Evolutionary conservation across 2,888 invertebrate genomes (phyloP).

Genomic region (Apamea crenata): DNA sequence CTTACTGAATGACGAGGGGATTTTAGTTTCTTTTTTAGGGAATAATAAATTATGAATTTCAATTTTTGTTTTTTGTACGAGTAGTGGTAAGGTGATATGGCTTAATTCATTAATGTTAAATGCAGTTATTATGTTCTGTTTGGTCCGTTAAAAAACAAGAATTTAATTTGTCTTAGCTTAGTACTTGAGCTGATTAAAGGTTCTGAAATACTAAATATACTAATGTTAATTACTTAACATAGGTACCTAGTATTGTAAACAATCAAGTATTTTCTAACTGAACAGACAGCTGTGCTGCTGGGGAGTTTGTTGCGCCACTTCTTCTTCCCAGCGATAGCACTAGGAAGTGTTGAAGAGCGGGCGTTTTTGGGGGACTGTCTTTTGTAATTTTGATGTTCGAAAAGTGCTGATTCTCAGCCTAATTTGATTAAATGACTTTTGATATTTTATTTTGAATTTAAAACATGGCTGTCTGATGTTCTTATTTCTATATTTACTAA

Average conservation of each 20-base stretch:
- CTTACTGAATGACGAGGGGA: slow-evolving; percentile 70
- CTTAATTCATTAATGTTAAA: slow-evolving; percentile 13
- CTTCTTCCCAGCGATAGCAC: no score
- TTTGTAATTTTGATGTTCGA: no score
- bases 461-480: neutral
- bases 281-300: no score
- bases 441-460: no score
- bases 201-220: neutral
- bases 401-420: no score
- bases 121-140: neutral
- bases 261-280: no score
- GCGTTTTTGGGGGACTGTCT: no score
- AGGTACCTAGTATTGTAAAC: no score
- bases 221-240: no score
- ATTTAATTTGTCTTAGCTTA: neutral
- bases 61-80: slow-evolving; percentile 6
- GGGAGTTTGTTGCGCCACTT: no score
- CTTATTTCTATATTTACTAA: neutral
- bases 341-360: no score
- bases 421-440: no score
- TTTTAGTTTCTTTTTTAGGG: slow-evolving; percentile 15
- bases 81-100: slow-evolving; percentile 12
- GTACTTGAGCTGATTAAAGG: neutral
- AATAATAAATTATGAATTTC: neutral
- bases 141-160: neutral